A percentile compares a stretch with the other conserved stretches of the same genome.
phyloP scores from a whole-genome alignment of 2,113 vertebrate species.

The Forbesichthys papilliferus region DNA sequence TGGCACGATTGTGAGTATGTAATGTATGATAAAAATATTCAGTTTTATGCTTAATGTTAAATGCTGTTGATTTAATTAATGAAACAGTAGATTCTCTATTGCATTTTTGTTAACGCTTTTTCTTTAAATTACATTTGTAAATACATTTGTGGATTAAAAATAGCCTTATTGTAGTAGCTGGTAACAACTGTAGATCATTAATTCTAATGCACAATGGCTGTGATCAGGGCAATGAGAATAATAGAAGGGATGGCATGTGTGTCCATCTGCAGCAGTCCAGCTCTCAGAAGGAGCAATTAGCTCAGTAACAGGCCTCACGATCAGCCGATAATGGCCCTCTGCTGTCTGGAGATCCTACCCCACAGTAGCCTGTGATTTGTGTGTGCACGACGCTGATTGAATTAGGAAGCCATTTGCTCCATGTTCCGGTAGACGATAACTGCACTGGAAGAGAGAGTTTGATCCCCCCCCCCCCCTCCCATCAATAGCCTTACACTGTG shows the following conservation, averaged over 20 bases:
- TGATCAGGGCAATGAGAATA: constrained; percentile 26
- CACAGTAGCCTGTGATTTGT: constrained; percentile 85
- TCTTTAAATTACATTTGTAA: constrained; percentile 9
- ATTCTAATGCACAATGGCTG: constrained; percentile 20
- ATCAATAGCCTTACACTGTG: constrained; percentile 66
- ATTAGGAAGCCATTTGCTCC: constrained; percentile 93
- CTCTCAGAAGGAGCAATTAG: constrained; percentile 88
- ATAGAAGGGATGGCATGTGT: constrained; percentile 46
- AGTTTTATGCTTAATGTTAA: too few species aligned
- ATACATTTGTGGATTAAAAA: constrained; percentile 20
- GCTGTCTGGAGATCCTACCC: constrained; percentile 80
- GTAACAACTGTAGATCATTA: constrained; percentile 1
- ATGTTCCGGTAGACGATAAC: constrained; percentile 81
- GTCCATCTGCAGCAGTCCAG: constrained; percentile 62
- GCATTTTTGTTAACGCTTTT: too few species aligned
- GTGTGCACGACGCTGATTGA: constrained; percentile 88
- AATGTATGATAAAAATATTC: too few species aligned
- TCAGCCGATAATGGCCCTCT: constrained; percentile 84
- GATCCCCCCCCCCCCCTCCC: constrained; percentile 57
- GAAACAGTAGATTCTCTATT: too few species aligned
- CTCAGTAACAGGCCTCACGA: constrained; percentile 83
- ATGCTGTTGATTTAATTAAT: too few species aligned
- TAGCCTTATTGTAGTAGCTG: constrained; percentile 4
- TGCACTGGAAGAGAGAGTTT: constrained; percentile 72
- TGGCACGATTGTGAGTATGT: too few species aligned